These are phyloP conservation scores for Hetaerina americana DNA, from an alignment of 1,140 invertebrate species.

Conservation along the genomic window DNA sequence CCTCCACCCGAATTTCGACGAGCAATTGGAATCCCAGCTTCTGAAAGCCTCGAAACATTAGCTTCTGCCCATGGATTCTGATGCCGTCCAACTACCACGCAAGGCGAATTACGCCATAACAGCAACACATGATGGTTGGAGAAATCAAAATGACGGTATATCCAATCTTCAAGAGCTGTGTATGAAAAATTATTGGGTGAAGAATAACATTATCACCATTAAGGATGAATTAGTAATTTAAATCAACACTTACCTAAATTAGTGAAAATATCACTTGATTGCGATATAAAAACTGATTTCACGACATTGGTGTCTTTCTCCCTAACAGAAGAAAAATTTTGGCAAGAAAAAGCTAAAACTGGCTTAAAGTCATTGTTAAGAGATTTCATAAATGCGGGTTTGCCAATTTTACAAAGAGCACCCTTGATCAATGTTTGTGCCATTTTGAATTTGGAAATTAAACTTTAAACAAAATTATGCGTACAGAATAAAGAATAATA, in stretches of 20 bases:
- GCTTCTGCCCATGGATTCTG: conserved; percentile 95
- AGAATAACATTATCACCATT: too few species aligned
- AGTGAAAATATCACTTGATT: conserved; percentile 74
- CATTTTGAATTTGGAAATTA: background rate
- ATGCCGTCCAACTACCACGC: conserved; percentile 89
- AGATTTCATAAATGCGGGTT: background rate
- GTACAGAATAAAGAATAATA: too few species aligned
- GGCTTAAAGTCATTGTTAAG: background rate
- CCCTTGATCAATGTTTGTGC: background rate
- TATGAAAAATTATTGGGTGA: background rate
- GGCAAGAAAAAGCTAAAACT: background rate
- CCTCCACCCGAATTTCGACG: conserved; percentile 91
- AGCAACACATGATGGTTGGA: conserved; percentile 67
- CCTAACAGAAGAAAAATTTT: background rate
- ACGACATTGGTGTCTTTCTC: conserved; percentile 16
- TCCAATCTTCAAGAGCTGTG: conserved; percentile 80
- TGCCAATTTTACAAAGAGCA: background rate
- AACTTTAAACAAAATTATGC: background rate
- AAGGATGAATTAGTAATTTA: too few species aligned
- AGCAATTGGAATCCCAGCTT: conserved; percentile 55
- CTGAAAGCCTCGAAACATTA: conserved; percentile 48
- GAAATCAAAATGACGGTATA: conserved; percentile 76
- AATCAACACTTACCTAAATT: conserved; percentile 45
- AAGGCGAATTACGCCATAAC: conserved; percentile 82
- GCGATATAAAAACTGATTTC: conserved; percentile 83